Percentiles rank a stretch among this genome's conserved stretches.
These are phyloP conservation scores for Neodiprion fabricii DNA, from an alignment of 1,140 invertebrate genomes.

Conservation along the genomic window DNA sequence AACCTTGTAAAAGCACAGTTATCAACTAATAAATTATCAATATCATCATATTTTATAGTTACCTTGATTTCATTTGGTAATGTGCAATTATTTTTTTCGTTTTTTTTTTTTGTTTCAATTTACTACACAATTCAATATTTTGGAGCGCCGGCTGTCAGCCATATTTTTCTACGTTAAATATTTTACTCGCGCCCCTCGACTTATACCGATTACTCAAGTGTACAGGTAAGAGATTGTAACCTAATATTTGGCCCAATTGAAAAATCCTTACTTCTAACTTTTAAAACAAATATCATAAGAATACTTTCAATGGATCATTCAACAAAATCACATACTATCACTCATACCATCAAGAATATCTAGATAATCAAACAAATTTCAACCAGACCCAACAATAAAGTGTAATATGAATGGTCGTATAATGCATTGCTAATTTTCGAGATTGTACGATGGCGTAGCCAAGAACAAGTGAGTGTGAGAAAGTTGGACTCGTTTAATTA, in stretches of 20 bases:
- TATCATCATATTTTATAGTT: conserved; percentile 28
- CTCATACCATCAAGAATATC: too few relatives aligned
- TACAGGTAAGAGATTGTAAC: conserved; percentile 23
- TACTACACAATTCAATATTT: conserved; percentile 12
- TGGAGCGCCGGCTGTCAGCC: conserved; percentile 36
- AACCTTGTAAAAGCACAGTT: conserved; percentile 26
- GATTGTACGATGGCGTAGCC: neutral
- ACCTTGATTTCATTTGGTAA: conserved; percentile 41
- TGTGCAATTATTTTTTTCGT: conserved; percentile 38
- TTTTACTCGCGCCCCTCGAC: neutral
- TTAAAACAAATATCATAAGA: too few relatives aligned
- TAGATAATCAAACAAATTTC: too few relatives aligned
- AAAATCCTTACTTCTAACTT: too few relatives aligned
- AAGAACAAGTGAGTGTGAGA: neutral
- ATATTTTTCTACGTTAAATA: conserved; percentile 3
- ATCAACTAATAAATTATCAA: conserved; percentile 36
- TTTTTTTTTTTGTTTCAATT: conserved; percentile 21
- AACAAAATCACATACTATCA: too few relatives aligned
- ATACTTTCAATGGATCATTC: too few relatives aligned
- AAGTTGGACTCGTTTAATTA: neutral
- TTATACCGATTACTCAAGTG: neutral
- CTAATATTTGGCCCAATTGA: neutral
- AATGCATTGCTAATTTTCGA: neutral
- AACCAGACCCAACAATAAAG: too few relatives aligned
- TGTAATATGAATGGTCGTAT: too few relatives aligned